phyloP scores from a whole-genome alignment of 2,113 vertebrate genomes.

The Monopterus albus region DNA sequence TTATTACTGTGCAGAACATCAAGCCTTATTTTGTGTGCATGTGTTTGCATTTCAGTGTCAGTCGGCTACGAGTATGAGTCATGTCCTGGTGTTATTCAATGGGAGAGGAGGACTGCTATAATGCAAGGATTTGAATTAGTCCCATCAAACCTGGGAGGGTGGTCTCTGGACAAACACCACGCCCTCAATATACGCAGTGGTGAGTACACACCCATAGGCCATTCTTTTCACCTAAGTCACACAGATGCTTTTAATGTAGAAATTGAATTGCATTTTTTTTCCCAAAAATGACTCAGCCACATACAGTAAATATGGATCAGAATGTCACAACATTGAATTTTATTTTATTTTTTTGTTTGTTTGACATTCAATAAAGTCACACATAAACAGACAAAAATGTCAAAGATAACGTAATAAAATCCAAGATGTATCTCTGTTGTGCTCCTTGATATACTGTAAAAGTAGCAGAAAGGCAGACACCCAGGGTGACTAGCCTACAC shows the following conservation, averaged over 20 bases:
- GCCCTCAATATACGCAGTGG: conserved; percentile 95
- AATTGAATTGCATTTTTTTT: no score
- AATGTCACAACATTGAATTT: neutral
- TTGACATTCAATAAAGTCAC: neutral
- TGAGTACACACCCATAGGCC: conserved; percentile 72
- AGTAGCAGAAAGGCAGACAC: neutral
- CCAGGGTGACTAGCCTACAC: neutral
- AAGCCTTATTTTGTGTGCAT: conserved; percentile 14
- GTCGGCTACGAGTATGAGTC: conserved; percentile 97
- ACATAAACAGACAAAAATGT: no score
- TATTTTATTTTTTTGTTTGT: neutral
- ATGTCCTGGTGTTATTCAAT: conserved; percentile 92
- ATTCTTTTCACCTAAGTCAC: no score
- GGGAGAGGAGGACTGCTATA: conserved; percentile 93
- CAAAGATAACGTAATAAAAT: neutral
- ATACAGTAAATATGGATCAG: conserved; percentile 1
- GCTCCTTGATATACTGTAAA: no score
- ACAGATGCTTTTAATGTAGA: no score
- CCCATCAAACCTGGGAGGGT: conserved; percentile 94
- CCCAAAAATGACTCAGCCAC: no score
- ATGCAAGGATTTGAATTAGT: conserved; percentile 96
- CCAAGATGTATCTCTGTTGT: neutral
- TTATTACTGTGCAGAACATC: neutral
- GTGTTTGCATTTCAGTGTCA: conserved; percentile 86
- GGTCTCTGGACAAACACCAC: conserved; percentile 98